Conservation (phyloP, 2,888 invertebrate species). For the Orthosia cruda region DNA sequence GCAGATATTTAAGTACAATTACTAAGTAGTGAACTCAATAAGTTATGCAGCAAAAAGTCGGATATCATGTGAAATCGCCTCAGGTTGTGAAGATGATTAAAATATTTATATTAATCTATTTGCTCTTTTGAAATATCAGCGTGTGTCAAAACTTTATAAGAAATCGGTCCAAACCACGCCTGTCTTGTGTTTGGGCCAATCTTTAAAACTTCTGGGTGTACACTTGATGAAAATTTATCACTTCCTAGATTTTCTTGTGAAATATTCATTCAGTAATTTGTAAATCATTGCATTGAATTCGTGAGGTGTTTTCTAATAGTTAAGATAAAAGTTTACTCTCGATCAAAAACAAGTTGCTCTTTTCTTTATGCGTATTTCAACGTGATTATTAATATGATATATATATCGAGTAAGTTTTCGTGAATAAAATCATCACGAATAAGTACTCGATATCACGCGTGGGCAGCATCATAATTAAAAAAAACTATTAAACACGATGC, state of each 20-base stretch:
- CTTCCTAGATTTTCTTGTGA: not conserved
- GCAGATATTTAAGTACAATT: constrained; percentile 1
- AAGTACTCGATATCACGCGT: no score
- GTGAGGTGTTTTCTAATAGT: not conserved
- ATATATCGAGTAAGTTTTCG: no score
- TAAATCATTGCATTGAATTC: not conserved
- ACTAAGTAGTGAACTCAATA: not conserved
- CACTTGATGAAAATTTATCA: not conserved
- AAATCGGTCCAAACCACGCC: constrained; percentile 31
- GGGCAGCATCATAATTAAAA: no score
- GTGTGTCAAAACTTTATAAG: not conserved
- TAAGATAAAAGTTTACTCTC: not conserved
- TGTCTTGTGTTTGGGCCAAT: constrained; percentile 16
- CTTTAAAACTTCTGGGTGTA: not conserved
- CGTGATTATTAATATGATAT: no score
- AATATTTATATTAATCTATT: constrained; percentile 21
- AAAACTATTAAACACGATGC: not conserved
- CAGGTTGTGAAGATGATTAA: constrained; percentile 27
- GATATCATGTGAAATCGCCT: constrained; percentile 16
- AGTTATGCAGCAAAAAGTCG: not conserved
- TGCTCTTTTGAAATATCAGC: constrained; percentile 6
- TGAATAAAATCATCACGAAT: no score
- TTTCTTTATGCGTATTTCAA: not conserved
- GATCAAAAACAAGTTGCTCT: not conserved
- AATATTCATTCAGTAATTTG: no score